Conservation (phyloP, 2,113 vertebrate genomes). For the Mohoua ochrocephala region DNA sequence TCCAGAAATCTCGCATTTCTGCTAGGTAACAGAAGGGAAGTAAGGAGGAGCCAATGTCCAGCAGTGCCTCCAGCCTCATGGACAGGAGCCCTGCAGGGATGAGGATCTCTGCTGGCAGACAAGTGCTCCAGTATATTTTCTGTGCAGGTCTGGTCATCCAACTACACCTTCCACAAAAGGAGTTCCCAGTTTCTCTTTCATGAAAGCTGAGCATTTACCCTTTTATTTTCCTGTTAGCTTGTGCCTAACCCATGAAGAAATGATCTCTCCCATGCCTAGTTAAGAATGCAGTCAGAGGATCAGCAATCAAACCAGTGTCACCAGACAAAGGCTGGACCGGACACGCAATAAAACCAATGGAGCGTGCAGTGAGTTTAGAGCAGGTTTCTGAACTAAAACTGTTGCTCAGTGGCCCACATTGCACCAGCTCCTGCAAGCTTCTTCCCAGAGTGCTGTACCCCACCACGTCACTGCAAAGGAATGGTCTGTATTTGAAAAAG, state of each 20-base stretch:
- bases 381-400: not conserved
- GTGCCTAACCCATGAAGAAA: not conserved
- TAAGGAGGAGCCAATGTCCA: not conserved
- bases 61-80: not conserved
- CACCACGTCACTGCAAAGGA: rapidly evolving
- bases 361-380: not conserved
- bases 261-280: not conserved
- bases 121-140: not conserved
- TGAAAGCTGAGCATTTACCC: not conserved
- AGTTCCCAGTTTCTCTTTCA: not conserved
- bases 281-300: not conserved
- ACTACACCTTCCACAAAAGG: not conserved
- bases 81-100: not conserved
- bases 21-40: rapidly evolving
- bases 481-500: rapidly evolving
- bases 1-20: not conserved
- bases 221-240: not conserved
- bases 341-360: not conserved
- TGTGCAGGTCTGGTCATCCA: not conserved
- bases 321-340: not conserved
- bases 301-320: not conserved
- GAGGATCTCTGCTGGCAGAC: not conserved
- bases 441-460: not conserved
- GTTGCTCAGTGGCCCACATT: not conserved
- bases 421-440: not conserved